A percentile compares a stretch with the other conserved stretches of the same genome.
Conservation (phyloP, 1,140 invertebrate species). For the Triops longicaudatus region DNA sequence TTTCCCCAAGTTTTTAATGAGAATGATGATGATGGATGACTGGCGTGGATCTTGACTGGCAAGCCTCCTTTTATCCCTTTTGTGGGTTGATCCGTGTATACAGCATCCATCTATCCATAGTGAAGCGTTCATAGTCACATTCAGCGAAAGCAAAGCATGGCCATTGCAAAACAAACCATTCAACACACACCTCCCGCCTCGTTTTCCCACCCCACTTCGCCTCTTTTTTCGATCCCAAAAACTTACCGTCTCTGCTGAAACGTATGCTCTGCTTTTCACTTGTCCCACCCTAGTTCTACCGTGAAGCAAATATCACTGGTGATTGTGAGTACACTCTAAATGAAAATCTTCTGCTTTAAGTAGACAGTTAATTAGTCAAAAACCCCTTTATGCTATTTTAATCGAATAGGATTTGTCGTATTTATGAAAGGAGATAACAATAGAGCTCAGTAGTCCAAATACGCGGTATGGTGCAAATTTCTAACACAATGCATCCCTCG, state of each 20-base stretch:
- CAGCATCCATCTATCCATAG: conserved; percentile 18
- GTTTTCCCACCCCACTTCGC: neutral
- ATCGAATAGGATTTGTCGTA: neutral
- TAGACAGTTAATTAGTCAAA: conserved; percentile 22
- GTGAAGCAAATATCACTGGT: neutral
- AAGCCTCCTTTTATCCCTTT: conserved; percentile 15
- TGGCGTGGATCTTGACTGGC: conserved; percentile 6
- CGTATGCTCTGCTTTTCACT: neutral
- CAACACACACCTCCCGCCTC: neutral
- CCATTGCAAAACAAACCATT: conserved; percentile 21
- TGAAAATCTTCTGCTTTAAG: neutral
- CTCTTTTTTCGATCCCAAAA: conserved; percentile 17
- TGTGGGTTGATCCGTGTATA: conserved; percentile 2
- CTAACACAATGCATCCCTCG: neutral
- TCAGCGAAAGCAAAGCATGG: conserved; percentile 24
- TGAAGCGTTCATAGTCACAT: conserved; percentile 20
- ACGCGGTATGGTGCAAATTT: neutral
- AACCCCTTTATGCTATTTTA: neutral
- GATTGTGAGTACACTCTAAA: neutral
- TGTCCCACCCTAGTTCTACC: neutral
- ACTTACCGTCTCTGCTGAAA: conserved; percentile 9
- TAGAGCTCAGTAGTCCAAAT: neutral
- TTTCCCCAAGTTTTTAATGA: conserved; percentile 10
- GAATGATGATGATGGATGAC: conserved; percentile 12
- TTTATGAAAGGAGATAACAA: neutral